Conservation (phyloP, 2,888 invertebrate species). For the Platycheirus rosarum region DNA sequence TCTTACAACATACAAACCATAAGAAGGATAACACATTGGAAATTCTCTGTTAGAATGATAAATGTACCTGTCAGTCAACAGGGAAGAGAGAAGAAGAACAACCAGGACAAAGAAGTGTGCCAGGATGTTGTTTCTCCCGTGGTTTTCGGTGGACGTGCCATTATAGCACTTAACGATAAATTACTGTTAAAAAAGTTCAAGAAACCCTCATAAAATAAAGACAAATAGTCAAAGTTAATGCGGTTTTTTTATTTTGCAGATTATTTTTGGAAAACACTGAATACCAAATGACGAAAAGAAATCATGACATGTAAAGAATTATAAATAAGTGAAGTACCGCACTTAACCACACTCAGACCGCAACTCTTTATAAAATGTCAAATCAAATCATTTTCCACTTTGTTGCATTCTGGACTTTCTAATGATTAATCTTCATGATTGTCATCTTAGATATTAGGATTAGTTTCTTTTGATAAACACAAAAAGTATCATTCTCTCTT, state of each 20-base stretch:
- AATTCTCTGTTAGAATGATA: constrained; percentile 32
- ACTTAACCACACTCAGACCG: constrained; percentile 16
- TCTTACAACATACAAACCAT: constrained; percentile 18
- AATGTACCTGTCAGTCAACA: constrained; percentile 42
- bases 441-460: constrained; percentile 30
- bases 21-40: constrained; percentile 10
- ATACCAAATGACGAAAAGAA: neutral
- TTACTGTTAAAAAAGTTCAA: constrained; percentile 6
- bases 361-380: constrained; percentile 40
- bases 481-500: constrained; percentile 44
- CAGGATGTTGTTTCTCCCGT: neutral
- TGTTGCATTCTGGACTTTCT: constrained; percentile 23
- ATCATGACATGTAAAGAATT: constrained; percentile 2
- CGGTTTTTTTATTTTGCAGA: neutral
- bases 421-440: constrained; percentile 62
- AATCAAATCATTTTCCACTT: constrained; percentile 41
- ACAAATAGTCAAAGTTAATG: constrained; percentile 17
- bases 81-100: neutral
- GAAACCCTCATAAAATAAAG: constrained; percentile 19
- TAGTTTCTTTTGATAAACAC: neutral
- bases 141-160: too few species aligned
- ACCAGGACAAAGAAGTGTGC: constrained; percentile 17
- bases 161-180: constrained; percentile 39
- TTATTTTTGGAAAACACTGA: neutral
- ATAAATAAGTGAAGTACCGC: constrained; percentile 14